Evolutionary conservation across 2,797 vertebrate genomes (phyloP).

Genomic region (Thripadectes ignobilis): DNA sequence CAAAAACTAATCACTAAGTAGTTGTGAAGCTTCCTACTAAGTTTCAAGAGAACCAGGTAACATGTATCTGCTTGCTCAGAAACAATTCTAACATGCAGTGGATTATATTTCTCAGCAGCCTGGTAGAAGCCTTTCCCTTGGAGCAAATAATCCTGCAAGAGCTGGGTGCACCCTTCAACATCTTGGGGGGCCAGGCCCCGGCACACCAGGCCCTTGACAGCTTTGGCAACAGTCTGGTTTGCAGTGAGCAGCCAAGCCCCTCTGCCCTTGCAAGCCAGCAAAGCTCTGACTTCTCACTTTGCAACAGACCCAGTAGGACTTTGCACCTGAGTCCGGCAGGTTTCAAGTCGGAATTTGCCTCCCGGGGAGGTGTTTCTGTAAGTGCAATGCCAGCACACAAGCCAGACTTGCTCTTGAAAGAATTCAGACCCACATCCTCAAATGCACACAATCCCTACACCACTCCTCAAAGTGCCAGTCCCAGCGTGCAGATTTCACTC

Average conservation of each 20-base stretch:
- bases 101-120: conserved; percentile 8
- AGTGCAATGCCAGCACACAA: fast-evolving
- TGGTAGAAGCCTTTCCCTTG: background rate
- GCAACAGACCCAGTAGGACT: background rate
- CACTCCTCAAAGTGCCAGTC: background rate
- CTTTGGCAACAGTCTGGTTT: background rate
- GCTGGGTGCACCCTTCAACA: background rate
- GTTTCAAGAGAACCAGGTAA: background rate
- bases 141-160: background rate
- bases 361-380: background rate
- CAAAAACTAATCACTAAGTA: background rate
- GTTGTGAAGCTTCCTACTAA: background rate
- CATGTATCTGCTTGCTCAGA: conserved; percentile 1
- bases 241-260: background rate
- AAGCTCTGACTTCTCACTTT: background rate
- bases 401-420: background rate
- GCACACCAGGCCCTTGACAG: background rate
- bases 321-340: background rate
- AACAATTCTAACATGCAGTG: conserved; percentile 13
- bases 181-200: fast-evolving
- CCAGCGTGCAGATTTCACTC: background rate
- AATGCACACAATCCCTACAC: background rate
- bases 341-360: background rate
- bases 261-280: background rate
- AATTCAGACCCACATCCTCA: background rate